These are phyloP conservation scores for Oryzias melastigma DNA, from an alignment of 2,113 vertebrate species.

Conservation along the genomic window DNA sequence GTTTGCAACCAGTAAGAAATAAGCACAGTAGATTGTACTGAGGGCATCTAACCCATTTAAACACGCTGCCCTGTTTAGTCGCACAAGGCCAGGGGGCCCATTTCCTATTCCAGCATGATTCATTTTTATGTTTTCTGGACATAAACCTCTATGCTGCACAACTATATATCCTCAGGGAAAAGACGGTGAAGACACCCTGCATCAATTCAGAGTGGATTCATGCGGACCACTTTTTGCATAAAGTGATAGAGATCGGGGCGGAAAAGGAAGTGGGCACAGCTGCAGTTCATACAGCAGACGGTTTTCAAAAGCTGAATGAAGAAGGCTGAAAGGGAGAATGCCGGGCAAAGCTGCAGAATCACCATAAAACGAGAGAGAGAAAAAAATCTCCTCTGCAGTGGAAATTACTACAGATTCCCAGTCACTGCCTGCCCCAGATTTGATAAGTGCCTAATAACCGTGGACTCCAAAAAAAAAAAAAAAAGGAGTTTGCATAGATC, in stretches of 20 bases:
- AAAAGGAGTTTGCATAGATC: slow-evolving; percentile 46
- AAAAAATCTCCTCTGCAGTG: slow-evolving; percentile 26
- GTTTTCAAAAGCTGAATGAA: slow-evolving; percentile 47
- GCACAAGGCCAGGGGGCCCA: slow-evolving; percentile 3
- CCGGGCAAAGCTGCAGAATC: slow-evolving; percentile 26
- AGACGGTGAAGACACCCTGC: slow-evolving; percentile 34
- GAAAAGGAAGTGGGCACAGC: slow-evolving; percentile 41
- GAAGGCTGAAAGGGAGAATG: slow-evolving; percentile 15
- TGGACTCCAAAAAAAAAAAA: slow-evolving; percentile 51
- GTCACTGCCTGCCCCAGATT: slow-evolving; percentile 62
- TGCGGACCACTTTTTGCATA: slow-evolving; percentile 44
- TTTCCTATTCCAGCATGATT: slow-evolving; percentile 19
- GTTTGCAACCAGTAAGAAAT: slow-evolving; percentile 22
- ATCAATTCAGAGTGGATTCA: slow-evolving; percentile 46
- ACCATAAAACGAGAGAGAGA: slow-evolving; percentile 28
- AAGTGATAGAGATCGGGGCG: slow-evolving; percentile 26
- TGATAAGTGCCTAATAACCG: slow-evolving; percentile 58
- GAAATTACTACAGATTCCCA: slow-evolving; percentile 48
- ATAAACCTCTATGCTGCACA: slow-evolving; percentile 20
- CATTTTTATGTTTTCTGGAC: slow-evolving; percentile 32
- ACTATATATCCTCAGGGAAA: slow-evolving; percentile 35
- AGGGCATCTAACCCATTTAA: slow-evolving; percentile 34
- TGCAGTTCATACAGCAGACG: slow-evolving; percentile 33
- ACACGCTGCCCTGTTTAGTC: slow-evolving; percentile 9
- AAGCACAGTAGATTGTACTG: slow-evolving; percentile 11